Base-by-base conservation (phyloP, 2,888 invertebrate genomes). In the Branchellion lobata region DNA sequence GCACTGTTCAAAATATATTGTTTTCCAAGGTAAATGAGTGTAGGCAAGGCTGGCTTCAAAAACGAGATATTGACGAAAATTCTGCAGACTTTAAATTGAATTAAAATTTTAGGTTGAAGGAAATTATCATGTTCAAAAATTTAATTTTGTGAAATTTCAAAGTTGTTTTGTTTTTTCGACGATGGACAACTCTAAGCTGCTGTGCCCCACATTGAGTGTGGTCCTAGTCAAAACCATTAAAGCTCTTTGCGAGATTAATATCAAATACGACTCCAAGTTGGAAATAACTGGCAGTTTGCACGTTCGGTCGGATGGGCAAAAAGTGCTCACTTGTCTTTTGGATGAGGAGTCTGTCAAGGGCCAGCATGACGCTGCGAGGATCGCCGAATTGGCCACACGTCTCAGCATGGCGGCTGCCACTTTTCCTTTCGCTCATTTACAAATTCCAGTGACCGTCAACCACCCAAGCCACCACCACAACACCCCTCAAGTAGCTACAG, bases 171-270 rank as follows among this genome's bases (percentile, higher is more conserved):
- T 73, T 31, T n/a, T 73, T 11, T 79, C 27, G 71, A 72, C 78
- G 21, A 81, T 81, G 81, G 81, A 81, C 33, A 51, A 51, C 1
- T 74, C 72, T 27, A 81, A 81, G 71, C 47, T 83, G 36, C 57
- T 82, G 31, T 83, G 82, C 78, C 82, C 82, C 8, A 81, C 82
- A 29, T 79, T 83, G 31, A 83, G 81, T 47, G 77, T 81, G 2
- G 83, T 83, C 79, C 79, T 83, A 31, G 81, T 81, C 21, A 81
- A 82, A 57, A 83, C 83, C 21, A 82, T 83, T 57, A 82, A 82
- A 69, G 83, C 83, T 24, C 81, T 83, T n/a, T 83, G 83, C 51
- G 83, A 83, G 65, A 82, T 83, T 27, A 83, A 83, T 77, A 81
- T 83, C 47, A 82, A 81, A 31, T 83, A 81, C 51, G 82, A 83